Evolutionary conservation across 1,140 invertebrate species (phyloP), one percentile per base, ranked within the genome.

Genomic region (Patella vulgata): DNA sequence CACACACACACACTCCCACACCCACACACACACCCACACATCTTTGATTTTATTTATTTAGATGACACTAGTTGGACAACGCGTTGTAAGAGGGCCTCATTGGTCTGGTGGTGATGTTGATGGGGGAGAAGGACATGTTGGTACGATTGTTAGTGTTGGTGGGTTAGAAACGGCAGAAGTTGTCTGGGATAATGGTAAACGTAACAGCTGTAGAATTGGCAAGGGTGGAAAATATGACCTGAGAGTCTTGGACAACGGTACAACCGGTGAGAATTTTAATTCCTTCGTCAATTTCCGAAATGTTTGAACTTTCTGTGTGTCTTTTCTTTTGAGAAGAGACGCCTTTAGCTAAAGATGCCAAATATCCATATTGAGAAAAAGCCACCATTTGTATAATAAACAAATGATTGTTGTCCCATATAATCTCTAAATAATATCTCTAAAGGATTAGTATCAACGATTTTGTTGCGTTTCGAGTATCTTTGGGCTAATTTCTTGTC

Each of bases 91-190:
- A 19, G 70, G 70, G 11, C 70, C 70, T 17, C 53, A 73, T 51
- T 73, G 71, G 71, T 33, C 12, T 19, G 47, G 54, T 1, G 50
- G 27, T 11, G 59, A 70, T 5, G 17, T 30, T n/a, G 71, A 73
- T 50, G 71, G 68, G 2, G 71, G 71, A 6, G 71, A 73, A 51
- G 71, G 71, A 3, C 68, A 71, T 42, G 12, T 73, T 1, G 70
- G 70, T 2, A 72, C 66, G 14, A 50, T 69, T 17, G 44, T 60
- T 27, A 36, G 19, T 6, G 33, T 59, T 6, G 58, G 53, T 12
- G 44, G 27, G 1, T 42, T 55, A 1, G 44, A 25, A 12, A 59
- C 31, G 39, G 64, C 44, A 0, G 42, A 31, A 36, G 62, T 71
- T 17, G 9, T 65, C 21, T 68, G 66, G 69, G 69, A 71, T 53